Evolutionary conservation across 2,113 vertebrate species (phyloP).

Genomic region (Hemiscyllium ocellatum): DNA sequence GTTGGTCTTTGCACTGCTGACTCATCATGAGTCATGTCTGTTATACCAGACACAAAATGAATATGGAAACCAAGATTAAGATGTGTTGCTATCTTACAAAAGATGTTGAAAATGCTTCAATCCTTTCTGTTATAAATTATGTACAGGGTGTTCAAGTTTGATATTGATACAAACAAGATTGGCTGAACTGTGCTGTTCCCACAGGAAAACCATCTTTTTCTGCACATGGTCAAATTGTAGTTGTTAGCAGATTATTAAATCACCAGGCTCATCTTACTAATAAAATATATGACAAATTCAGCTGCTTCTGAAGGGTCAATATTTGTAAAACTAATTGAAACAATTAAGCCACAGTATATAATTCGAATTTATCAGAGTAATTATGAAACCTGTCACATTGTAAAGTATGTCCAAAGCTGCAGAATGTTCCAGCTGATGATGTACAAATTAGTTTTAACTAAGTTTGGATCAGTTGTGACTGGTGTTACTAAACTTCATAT

Average conservation of each 20-base stretch:
- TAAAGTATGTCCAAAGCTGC: background rate
- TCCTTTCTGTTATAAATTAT: conserved; percentile 13
- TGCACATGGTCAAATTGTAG: background rate
- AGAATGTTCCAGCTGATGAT: background rate
- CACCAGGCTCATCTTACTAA: conserved; percentile 10
- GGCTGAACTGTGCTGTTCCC: background rate
- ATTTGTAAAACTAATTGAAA: conserved; percentile 6
- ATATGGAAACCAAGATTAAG: conserved; percentile 32
- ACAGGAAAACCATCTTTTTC: background rate
- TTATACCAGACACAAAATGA: conserved; percentile 28
- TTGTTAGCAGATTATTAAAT: conserved; percentile 22
- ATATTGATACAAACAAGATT: conserved; percentile 20
- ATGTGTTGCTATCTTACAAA: conserved; percentile 11
- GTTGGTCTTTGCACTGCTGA: conserved; percentile 29
- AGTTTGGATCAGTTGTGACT: background rate
- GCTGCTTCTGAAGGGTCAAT: background rate
- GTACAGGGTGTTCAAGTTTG: background rate
- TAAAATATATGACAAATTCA: conserved; percentile 35
- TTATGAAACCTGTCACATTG: background rate
- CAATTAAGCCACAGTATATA: background rate
- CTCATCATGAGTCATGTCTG: conserved; percentile 37
- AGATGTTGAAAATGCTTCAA: background rate
- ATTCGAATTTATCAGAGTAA: background rate
- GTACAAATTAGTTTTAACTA: background rate
- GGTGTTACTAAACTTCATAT: background rate